Evolutionary conservation across 1,140 invertebrate species (phyloP), one percentile per base, ranked within the genome.

Genomic region (Lasaia peninsularis): DNA sequence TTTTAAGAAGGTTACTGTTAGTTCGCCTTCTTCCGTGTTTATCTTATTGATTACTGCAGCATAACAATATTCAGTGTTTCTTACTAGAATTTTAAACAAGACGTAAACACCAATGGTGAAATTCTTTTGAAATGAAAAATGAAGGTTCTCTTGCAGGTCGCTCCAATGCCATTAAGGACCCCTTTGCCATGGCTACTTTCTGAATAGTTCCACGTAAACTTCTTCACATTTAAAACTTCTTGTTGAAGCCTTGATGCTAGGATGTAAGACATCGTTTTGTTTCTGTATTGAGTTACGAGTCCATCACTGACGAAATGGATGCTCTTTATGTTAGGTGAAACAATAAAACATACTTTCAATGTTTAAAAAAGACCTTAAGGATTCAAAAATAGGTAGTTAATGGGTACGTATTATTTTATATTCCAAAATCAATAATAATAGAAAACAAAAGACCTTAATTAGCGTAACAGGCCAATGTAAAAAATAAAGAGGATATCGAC

Each of bases 121-220:
- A 24, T 24, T 24, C 21, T 24, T 2, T 24, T 24, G n/a, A n/a
- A n/a, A n/a, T n/a, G n/a, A n/a, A n/a, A n/a, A n/a, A n/a, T n/a
- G n/a, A n/a, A n/a, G 21, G 21, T 24, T 24, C 21, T 24, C 21
- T 24, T 24, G 21, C 21, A 24, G 21, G 21, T 2, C 5, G 21
- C 21, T 24, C 21, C 21, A 24, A 24, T 24, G 21, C 21, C 21
- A 77, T 90, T 78, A 3, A 82, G 77, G 6, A 78, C 79, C 1
- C 86, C 86, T 65, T 90, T 91, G 5, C 83, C 84, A 64, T 89
- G 87, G 0, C 84, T 81, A 18, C 69, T 67, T 62, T 89, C 84
- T 8, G 54, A 57, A 63, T 77, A 91, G 59, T 89, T 89, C 62
- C 58, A 66, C n/a, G 61, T 66, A 37, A 63, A 77, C 12, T 67